A percentile compares a stretch with the other conserved stretches of the same genome.
Evolutionary conservation across 1,140 invertebrate species (phyloP).

Genomic region (Drosophila virilis): DNA sequence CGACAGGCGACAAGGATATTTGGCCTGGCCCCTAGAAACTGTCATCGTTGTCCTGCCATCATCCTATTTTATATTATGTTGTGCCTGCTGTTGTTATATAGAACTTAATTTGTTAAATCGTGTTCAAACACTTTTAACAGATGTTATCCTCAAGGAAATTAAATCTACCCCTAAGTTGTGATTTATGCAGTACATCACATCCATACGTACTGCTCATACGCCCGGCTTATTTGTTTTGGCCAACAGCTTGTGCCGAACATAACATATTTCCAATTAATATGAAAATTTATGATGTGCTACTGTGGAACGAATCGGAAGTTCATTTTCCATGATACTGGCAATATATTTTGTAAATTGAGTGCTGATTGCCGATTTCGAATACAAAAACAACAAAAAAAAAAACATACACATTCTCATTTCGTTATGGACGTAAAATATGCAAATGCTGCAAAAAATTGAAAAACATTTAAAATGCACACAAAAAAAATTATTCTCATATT

Average conservation of each 20-base stretch:
- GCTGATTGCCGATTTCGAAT: neutral
- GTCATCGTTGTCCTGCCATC: neutral
- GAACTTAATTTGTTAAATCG: conserved; percentile 72
- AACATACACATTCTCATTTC: conserved; percentile 19
- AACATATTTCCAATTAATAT: conserved; percentile 66
- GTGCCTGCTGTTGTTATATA: conserved; percentile 19
- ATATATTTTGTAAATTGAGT: conserved; percentile 36
- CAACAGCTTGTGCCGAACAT: no score
- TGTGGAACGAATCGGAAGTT: conserved; percentile 49
- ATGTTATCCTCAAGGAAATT: conserved; percentile 75
- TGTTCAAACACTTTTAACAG: conserved; percentile 69
- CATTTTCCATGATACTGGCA: conserved; percentile 45
- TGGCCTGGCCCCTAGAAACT: no score
- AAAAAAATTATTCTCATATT: no score
- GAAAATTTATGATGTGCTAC: conserved; percentile 49
- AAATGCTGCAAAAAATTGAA: conserved; percentile 11
- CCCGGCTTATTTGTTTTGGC: no score
- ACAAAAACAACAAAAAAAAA: conserved; percentile 17
- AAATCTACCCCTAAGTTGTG: conserved; percentile 28
- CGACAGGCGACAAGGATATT: conserved; percentile 7
- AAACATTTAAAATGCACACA: neutral
- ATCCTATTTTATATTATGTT: conserved; percentile 11
- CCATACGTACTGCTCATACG: neutral
- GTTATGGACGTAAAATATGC: conserved; percentile 26
- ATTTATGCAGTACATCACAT: conserved; percentile 18